phyloP scores from a whole-genome alignment of 2,797 vertebrate genomes.

The Manis crassicaudata region DNA sequence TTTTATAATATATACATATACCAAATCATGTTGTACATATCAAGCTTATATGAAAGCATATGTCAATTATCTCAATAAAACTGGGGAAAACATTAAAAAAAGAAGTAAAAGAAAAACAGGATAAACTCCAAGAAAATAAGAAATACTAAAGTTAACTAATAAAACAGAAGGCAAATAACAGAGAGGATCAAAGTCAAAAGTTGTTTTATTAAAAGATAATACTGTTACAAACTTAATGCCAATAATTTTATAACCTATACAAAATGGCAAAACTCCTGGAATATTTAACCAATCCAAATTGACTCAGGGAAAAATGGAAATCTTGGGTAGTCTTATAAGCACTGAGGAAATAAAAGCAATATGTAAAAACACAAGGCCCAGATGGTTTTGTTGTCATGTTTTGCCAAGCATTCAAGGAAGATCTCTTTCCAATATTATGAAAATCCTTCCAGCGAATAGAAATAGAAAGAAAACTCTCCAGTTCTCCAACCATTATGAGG shows the following conservation, averaged over 20 bases:
- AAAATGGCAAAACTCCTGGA: neutral
- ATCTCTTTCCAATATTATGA: neutral
- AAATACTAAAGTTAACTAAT: neutral
- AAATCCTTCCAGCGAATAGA: neutral
- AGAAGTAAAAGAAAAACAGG: neutral
- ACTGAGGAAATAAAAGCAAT: neutral
- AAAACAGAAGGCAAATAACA: neutral
- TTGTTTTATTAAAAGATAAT: neutral
- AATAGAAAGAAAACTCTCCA: neutral
- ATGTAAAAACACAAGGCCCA: neutral
- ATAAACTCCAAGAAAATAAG: neutral
- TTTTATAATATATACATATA: too few species aligned
- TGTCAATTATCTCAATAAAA: too few species aligned
- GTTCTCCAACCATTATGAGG: neutral
- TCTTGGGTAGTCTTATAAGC: neutral
- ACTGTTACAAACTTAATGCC: neutral
- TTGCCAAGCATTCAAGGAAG: neutral
- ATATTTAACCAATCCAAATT: neutral
- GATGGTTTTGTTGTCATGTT: neutral
- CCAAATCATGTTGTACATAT: too few species aligned
- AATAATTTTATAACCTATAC: neutral
- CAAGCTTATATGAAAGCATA: too few species aligned
- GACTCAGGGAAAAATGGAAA: conserved; percentile 6
- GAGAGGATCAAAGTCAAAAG: neutral
- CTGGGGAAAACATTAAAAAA: too few species aligned